Evolutionary conservation across 1,140 invertebrate species (phyloP), one percentile per base, ranked within the genome.

Genomic region (Drosophila parabipectinata): DNA sequence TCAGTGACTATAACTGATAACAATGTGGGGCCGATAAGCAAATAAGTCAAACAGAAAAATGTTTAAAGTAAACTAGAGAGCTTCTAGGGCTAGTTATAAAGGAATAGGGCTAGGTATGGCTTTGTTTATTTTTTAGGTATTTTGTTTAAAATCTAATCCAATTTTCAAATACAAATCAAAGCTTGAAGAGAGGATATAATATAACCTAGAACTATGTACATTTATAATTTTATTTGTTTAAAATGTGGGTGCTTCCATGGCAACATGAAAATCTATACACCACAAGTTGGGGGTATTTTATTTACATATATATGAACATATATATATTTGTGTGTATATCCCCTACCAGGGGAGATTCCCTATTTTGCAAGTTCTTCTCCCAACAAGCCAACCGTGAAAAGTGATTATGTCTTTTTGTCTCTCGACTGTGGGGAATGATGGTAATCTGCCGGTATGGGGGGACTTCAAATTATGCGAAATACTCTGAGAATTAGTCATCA

Each of bases 1-100:
- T 66, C 47, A 44, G 28, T 34, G 28, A 15, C 18, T 14, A 6
- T 5, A 45, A 3, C 50, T 69, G 66, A 69, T 69, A 69, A 69
- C 4, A 47, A 39, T 34, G 30, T 47, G 39, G 1, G 24, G 12
- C 14, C 4, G 66, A 69, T 69, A 71, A 71, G 52, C 52, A 69
- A 71, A 39, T 39, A n/a, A 47, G 2, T 24, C n/a, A 28, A 54
- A n/a, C n/a, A 26, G 32, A 7, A 45, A 6, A n/a, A 1, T 10
- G 6, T 34, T 56, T 12, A 21, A 57, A 26, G 15, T 34, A 34
- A 28, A 37, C 39, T 50, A 2, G 21, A 21, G n/a, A 6, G 7
- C 8, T 18, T 14, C 51, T 5, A 28, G 1, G 4, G 30, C 10
- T 9, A 53, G 3, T 30, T 12, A 24, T 2, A 3, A 4, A 51